Conservation (phyloP, 2,113 vertebrate species). For the Sterrhoptilus dennistouni region DNA sequence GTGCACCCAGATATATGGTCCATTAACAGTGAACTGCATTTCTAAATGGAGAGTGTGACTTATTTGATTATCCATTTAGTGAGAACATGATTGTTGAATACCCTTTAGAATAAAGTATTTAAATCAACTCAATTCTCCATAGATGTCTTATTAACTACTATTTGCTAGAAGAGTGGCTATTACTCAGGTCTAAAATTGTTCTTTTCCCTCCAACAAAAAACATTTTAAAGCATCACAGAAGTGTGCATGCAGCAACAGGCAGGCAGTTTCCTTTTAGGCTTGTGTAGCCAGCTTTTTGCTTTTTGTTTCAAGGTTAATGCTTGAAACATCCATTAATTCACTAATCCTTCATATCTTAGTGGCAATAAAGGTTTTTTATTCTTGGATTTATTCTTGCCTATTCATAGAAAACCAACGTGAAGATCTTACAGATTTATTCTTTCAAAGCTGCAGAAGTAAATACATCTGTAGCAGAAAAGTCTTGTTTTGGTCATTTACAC, state of each 20-base stretch:
- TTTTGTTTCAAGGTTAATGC: not conserved
- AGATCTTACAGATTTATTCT: not conserved
- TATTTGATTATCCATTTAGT: constrained; percentile 39
- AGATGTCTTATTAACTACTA: constrained; percentile 5
- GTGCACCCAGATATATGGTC: not conserved
- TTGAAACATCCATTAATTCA: not conserved
- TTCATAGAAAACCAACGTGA: not conserved
- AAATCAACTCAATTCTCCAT: constrained; percentile 1
- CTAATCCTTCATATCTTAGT: not conserved
- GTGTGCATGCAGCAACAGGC: not conserved
- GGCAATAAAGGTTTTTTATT: not conserved
- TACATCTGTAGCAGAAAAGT: not conserved
- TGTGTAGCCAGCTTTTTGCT: not conserved
- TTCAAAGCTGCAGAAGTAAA: not conserved
- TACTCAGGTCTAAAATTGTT: not conserved
- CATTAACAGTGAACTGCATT: not conserved
- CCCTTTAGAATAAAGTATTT: constrained; percentile 18
- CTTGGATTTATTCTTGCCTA: not conserved
- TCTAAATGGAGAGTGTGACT: constrained; percentile 16
- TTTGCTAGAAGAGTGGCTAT: constrained; percentile 5
- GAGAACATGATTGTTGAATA: constrained; percentile 1
- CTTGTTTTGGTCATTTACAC: not conserved
- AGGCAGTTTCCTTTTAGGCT: not conserved
- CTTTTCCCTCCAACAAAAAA: not conserved
- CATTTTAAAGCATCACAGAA: not conserved